Conservation (phyloP, 2,113 vertebrate species). For the Microtus oregoni region DNA sequence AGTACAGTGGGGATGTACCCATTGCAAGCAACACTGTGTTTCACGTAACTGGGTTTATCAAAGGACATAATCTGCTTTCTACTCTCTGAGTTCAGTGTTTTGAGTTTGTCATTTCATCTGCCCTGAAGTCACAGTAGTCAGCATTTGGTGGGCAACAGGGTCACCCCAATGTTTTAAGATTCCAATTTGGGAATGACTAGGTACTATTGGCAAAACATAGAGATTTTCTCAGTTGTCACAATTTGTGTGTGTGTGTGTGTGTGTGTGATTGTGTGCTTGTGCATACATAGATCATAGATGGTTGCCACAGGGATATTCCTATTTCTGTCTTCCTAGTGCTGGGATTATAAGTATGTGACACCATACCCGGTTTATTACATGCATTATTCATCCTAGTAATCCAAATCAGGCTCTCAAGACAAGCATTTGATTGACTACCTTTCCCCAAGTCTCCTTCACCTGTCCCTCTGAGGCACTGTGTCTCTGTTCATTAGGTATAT, state of each 20-base stretch:
- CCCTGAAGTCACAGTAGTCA: not conserved
- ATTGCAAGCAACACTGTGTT: rapidly evolving
- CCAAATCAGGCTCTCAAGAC: not conserved
- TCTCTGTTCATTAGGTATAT: too few relatives aligned
- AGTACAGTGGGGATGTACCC: not conserved
- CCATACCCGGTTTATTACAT: not conserved
- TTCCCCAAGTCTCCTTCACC: not conserved
- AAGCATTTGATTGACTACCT: not conserved
- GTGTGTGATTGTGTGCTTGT: too few relatives aligned
- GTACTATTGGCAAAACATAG: not conserved
- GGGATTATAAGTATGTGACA: not conserved
- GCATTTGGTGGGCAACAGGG: rapidly evolving
- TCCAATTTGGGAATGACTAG: not conserved
- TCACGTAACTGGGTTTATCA: not conserved
- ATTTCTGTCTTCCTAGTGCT: not conserved
- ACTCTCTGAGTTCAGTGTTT: not conserved
- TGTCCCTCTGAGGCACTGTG: too few relatives aligned
- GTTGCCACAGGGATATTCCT: not conserved
- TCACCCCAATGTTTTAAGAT: not conserved
- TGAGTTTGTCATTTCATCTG: not conserved
- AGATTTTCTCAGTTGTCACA: not conserved
- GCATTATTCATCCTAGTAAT: not conserved
- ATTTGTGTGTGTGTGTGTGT: not conserved
- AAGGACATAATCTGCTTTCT: not conserved
- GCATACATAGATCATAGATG: too few relatives aligned